Evolutionary conservation across 2,797 vertebrate species (phyloP).

Genomic region (Tarsius wallacei): DNA sequence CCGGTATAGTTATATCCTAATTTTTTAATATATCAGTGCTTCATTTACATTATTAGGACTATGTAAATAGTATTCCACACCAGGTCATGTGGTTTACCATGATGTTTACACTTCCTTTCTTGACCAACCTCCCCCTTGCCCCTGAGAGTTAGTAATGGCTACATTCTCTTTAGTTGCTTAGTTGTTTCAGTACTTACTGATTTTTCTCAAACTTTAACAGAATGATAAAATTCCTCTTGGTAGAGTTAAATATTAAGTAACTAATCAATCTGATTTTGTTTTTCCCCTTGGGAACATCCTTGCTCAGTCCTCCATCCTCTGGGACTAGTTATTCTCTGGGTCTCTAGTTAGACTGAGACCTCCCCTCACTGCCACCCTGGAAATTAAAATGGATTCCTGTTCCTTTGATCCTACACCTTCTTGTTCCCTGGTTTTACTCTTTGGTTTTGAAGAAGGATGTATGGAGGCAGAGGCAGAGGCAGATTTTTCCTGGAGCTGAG

Average conservation of each 20-base stretch:
- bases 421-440: background rate
- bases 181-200: background rate
- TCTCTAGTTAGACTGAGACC: background rate
- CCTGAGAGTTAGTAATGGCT: background rate
- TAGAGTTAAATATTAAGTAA: background rate
- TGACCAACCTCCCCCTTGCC: background rate
- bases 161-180: background rate
- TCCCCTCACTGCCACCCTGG: background rate
- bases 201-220: conserved; percentile 6
- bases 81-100: background rate
- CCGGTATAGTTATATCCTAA: background rate
- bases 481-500: background rate
- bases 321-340: background rate
- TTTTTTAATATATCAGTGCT: background rate
- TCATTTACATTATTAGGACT: conserved; percentile 5
- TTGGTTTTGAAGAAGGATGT: background rate
- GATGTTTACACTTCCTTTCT: conserved; percentile 3
- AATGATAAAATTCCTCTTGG: background rate
- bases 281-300: background rate
- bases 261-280: background rate
- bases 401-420: background rate
- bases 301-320: background rate
- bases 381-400: background rate
- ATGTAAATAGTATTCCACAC: background rate
- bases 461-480: background rate